A percentile compares a stretch with the other conserved stretches of the same genome.
phyloP scores from a whole-genome alignment of 1,140 invertebrate genomes.

The Drosophila ambigua region DNA sequence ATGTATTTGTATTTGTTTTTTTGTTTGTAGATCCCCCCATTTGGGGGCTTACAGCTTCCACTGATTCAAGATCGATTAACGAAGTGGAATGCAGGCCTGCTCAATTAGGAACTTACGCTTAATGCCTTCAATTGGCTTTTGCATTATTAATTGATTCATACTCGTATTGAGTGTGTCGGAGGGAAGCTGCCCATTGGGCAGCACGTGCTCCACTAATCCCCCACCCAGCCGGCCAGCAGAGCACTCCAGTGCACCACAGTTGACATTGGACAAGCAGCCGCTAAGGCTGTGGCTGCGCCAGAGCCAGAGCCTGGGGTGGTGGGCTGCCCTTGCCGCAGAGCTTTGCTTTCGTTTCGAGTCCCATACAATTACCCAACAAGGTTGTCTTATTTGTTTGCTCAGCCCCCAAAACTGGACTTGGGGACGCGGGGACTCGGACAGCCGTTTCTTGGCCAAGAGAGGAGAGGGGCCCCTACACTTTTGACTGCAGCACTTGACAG shows the following conservation, averaged over 20 bases:
- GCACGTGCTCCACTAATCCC: constrained; percentile 55
- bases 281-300: too few relatives aligned
- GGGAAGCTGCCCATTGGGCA: constrained; percentile 31
- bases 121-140: constrained; percentile 81
- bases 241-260: constrained; percentile 64
- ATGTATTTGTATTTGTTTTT: constrained; percentile 4
- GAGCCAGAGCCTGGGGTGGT: neutral
- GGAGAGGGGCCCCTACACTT: constrained; percentile 13
- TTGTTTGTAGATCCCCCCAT: constrained; percentile 20
- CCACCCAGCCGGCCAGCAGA: constrained; percentile 24
- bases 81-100: constrained; percentile 65
- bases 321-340: constrained; percentile 32
- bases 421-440: constrained; percentile 4
- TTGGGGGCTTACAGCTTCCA: constrained; percentile 44
- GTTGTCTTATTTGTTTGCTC: constrained; percentile 37
- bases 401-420: constrained; percentile 16
- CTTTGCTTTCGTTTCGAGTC: neutral
- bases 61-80: constrained; percentile 79
- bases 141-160: constrained; percentile 78
- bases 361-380: constrained; percentile 7
- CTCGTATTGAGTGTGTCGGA: constrained; percentile 44
- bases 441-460: too few relatives aligned
- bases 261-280: constrained; percentile 38
- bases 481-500: constrained; percentile 67
- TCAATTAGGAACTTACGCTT: constrained; percentile 78